phyloP scores from a whole-genome alignment of 2,797 vertebrate genomes.

The Urocyon cinereoargenteus region DNA sequence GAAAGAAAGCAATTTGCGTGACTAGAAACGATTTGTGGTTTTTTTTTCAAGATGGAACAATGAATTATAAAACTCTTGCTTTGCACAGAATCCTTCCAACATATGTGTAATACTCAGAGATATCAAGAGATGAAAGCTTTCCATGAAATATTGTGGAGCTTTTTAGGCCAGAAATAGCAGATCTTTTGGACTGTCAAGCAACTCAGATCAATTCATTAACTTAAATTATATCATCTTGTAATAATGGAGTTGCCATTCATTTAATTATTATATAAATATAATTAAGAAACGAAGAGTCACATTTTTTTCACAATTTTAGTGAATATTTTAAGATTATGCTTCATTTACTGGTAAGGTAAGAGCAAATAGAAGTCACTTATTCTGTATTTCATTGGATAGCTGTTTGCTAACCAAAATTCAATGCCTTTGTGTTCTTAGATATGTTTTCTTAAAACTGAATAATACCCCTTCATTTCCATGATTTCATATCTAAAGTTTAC shows the following conservation, averaged over 20 bases:
- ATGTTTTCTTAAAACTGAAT: neutral
- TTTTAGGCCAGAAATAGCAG: conserved; percentile 77
- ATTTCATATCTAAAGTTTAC: conserved; percentile 46
- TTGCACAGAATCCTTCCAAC: conserved; percentile 73
- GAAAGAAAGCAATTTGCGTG: conserved; percentile 60
- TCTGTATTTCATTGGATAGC: neutral
- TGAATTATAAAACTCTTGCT: conserved; percentile 69
- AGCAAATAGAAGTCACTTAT: neutral
- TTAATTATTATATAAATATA: conserved; percentile 75
- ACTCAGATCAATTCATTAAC: conserved; percentile 72
- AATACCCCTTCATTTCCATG: neutral
- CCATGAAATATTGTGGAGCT: conserved; percentile 32
- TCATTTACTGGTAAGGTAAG: conserved; percentile 44
- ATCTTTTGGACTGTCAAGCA: conserved; percentile 65
- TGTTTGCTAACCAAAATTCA: conserved; percentile 4
- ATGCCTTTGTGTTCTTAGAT: neutral
- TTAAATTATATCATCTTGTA: conserved; percentile 73
- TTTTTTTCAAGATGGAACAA: conserved; percentile 73
- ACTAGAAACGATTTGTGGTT: conserved; percentile 59
- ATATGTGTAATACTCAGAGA: conserved; percentile 59
- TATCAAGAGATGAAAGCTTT: conserved; percentile 42
- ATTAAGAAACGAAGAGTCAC: conserved; percentile 30
- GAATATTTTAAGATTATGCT: conserved; percentile 47
- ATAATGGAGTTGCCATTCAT: conserved; percentile 61
- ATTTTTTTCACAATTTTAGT: neutral